These are phyloP conservation scores for Perca schrenkii DNA, from an alignment of 2,113 vertebrate species.

Conservation along the genomic window DNA sequence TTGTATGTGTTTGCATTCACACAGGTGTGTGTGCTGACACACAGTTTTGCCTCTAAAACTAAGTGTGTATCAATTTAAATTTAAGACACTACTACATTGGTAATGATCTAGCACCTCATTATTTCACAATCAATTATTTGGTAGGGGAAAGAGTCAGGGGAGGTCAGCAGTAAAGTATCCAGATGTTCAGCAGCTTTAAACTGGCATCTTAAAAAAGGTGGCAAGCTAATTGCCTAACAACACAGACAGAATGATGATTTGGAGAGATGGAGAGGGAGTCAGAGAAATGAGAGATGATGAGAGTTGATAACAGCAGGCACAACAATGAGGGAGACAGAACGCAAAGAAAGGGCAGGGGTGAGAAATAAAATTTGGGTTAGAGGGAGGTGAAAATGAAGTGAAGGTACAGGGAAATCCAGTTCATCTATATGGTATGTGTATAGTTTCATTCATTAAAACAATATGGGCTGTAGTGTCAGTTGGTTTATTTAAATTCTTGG, in stretches of 20 bases:
- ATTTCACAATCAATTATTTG: constrained; percentile 54
- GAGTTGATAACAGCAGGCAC: background rate
- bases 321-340: background rate
- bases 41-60: constrained; percentile 2
- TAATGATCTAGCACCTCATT: constrained; percentile 44
- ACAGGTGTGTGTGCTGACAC: background rate
- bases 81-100: constrained; percentile 32
- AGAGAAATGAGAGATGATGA: background rate
- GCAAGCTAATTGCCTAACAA: constrained; percentile 25
- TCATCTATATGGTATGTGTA: too few relatives aligned
- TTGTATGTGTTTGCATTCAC: background rate
- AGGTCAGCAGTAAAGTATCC: constrained; percentile 56
- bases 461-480: background rate
- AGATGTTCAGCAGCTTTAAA: constrained; percentile 60
- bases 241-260: constrained; percentile 3
- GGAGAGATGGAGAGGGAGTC: background rate
- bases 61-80: constrained; percentile 29
- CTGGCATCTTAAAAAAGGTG: constrained; percentile 23
- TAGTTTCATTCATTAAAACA: background rate
- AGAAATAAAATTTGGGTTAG: background rate
- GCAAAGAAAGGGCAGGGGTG: background rate
- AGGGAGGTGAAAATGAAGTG: background rate
- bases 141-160: constrained; percentile 26
- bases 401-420: background rate
- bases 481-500: background rate